A percentile compares a stretch with the other conserved stretches of the same genome.
Evolutionary conservation across 92 coral and sea anemone species (phyloP).

Genomic region (Umimayanthus chanpuru): DNA sequence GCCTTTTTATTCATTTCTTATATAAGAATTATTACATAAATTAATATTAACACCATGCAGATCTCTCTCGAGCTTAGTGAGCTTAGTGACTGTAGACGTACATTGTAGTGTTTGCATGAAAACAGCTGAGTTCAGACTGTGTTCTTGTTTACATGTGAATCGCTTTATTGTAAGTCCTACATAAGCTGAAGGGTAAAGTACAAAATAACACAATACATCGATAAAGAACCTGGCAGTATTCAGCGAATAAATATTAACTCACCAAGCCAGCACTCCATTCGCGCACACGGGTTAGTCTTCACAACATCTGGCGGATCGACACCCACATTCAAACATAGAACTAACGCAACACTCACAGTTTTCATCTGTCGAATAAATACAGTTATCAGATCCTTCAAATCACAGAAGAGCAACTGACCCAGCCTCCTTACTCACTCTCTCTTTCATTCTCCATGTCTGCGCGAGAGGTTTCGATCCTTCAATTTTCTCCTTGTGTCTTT

Average conservation of each 20-base stretch:
- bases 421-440: constrained; percentile 69
- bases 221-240: neutral
- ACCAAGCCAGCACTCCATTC: constrained; percentile 99
- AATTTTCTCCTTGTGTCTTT: constrained; percentile 88
- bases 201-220: neutral
- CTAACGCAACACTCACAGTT: constrained; percentile 96
- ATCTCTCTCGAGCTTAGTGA: neutral
- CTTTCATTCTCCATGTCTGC: constrained; percentile 99
- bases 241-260: constrained; percentile 36
- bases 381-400: neutral
- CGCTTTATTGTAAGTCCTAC: neutral
- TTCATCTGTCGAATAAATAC: constrained; percentile 75
- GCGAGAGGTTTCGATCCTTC: constrained; percentile 87
- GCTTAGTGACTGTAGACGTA: too few relatives aligned
- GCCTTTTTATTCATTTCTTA: neutral
- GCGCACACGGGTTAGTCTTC: constrained; percentile 93
- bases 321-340: constrained; percentile 91
- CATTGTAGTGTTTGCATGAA: too few relatives aligned
- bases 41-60: neutral
- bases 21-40: neutral
- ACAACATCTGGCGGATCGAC: constrained; percentile 99
- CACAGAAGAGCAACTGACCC: neutral
- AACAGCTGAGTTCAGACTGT: constrained; percentile 17
- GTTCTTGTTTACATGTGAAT: constrained; percentile 12
- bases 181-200: constrained; percentile 14